phyloP scores from a whole-genome alignment of 2,888 invertebrate species.

The Sinhomidia bicolor region DNA sequence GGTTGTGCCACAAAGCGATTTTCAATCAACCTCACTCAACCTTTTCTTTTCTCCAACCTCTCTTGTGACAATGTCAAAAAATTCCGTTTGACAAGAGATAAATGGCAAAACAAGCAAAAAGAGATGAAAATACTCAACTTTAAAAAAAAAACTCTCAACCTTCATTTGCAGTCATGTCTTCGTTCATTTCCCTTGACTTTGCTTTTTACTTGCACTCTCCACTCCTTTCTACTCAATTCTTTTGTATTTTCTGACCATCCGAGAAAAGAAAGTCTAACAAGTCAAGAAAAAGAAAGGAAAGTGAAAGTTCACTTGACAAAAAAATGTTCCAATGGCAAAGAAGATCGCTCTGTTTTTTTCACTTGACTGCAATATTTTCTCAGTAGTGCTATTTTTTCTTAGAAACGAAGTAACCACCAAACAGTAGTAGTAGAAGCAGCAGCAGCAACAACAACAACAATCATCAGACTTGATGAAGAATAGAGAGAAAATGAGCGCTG shows the following conservation, averaged over 20 bases:
- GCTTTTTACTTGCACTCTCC: not conserved
- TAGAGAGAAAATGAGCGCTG: not conserved
- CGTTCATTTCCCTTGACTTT: not conserved
- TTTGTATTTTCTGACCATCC: too few species aligned
- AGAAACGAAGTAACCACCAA: too few species aligned
- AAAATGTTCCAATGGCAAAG: too few species aligned
- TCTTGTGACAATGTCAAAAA: not conserved
- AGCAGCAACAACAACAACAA: not conserved
- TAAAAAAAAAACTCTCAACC: not conserved
- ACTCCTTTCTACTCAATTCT: too few species aligned
- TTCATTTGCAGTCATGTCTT: conserved; percentile 39
- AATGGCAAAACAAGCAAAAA: not conserved
- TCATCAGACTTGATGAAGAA: not conserved
- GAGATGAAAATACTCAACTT: not conserved
- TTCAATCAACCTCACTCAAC: not conserved
- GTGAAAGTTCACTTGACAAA: too few species aligned
- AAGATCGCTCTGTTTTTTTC: too few species aligned
- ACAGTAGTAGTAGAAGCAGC: not conserved
- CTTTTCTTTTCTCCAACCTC: not conserved
- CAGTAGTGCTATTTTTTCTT: not conserved
- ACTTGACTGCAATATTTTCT: not conserved
- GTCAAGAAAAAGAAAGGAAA: too few species aligned
- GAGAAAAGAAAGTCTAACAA: too few species aligned
- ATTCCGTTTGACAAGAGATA: not conserved
- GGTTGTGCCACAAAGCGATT: too few species aligned